These are phyloP conservation scores for Spisula subtruncata DNA, from an alignment of 2,888 invertebrate species.

Conservation along the genomic window DNA sequence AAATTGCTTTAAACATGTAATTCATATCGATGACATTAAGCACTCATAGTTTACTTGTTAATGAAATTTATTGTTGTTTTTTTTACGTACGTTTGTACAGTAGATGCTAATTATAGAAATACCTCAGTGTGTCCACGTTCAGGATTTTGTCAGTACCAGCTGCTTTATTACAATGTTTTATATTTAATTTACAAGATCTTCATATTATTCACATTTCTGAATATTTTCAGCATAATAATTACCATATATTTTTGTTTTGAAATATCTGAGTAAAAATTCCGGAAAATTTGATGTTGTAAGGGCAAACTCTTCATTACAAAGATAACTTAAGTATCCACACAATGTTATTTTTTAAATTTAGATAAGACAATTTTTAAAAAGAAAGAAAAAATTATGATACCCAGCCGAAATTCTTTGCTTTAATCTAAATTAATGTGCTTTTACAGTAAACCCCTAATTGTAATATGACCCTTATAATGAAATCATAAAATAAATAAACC, in stretches of 20 bases:
- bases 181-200: constrained; percentile 10
- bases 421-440: too few relatives aligned
- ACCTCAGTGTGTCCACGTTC: neutral
- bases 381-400: too few relatives aligned
- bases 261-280: neutral
- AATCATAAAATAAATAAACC: neutral
- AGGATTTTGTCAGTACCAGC: neutral
- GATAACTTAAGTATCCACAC: neutral
- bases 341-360: too few relatives aligned
- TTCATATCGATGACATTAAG: neutral
- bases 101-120: neutral
- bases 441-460: too few relatives aligned
- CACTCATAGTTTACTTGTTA: neutral
- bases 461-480: neutral
- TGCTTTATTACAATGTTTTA: neutral
- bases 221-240: neutral
- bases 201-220: neutral
- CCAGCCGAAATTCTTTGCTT: too few relatives aligned
- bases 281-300: neutral
- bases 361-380: too few relatives aligned
- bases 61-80: neutral
- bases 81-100: neutral
- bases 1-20: neutral
- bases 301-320: neutral
- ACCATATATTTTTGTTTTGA: neutral